Conservation (phyloP, 1,140 invertebrate genomes). For the Monomorium pharaonis region DNA sequence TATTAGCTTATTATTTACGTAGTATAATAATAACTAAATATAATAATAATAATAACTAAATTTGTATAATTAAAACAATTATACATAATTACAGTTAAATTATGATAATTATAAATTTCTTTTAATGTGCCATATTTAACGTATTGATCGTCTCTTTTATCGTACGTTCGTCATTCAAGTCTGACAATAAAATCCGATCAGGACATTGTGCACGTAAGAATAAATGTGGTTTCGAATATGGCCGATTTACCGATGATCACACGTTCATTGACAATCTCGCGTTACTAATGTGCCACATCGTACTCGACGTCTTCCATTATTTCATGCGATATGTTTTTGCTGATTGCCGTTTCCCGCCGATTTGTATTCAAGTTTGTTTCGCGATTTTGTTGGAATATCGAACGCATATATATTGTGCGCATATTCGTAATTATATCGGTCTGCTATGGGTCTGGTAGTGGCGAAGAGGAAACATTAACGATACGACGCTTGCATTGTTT, state of each 20-base stretch:
- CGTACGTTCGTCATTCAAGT: background rate
- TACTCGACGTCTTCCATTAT: constrained; percentile 9
- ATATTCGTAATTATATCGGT: constrained; percentile 30
- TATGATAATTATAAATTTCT: too few species aligned
- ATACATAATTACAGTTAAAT: too few species aligned
- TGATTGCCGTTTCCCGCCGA: background rate
- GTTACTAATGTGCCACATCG: constrained; percentile 4
- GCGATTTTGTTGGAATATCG: constrained; percentile 50
- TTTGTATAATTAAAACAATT: too few species aligned
- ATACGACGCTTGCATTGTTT: constrained; percentile 30
- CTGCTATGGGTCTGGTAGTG: background rate
- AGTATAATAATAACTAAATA: too few species aligned
- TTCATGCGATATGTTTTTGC: constrained; percentile 43
- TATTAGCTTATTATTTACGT: too few species aligned
- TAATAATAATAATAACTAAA: too few species aligned
- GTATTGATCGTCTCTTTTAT: background rate
- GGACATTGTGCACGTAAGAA: background rate
- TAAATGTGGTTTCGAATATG: too few species aligned
- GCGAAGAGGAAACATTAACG: constrained; percentile 27
- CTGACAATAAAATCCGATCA: background rate
- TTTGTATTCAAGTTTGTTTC: constrained; percentile 48
- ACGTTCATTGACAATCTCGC: background rate
- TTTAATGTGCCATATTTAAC: background rate
- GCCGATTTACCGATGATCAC: background rate
- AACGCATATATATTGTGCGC: background rate